phyloP scores from a whole-genome alignment of 2,797 vertebrate genomes.

The Lates japonicus region DNA sequence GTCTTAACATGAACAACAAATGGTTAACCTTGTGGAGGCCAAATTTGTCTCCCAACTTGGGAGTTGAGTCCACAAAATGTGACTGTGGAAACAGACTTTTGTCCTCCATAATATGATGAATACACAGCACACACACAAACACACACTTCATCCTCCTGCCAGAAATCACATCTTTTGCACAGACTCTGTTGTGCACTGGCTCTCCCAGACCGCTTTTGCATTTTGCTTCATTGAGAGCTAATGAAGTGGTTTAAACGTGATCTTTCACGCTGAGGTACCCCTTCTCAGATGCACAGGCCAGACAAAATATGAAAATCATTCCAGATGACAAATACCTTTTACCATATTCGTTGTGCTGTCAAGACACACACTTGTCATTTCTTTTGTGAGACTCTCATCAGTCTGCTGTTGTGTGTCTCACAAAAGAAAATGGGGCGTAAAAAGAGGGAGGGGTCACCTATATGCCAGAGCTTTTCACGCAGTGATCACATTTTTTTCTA shows the following conservation, averaged over 20 bases:
- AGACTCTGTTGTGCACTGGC: slow-evolving; percentile 33
- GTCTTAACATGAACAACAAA: not conserved
- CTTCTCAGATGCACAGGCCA: slow-evolving; percentile 51
- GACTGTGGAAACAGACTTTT: not conserved
- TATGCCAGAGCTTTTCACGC: not conserved
- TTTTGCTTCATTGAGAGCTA: slow-evolving; percentile 71
- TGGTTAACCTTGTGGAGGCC: not conserved
- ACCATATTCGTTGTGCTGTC: slow-evolving; percentile 5
- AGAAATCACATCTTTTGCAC: slow-evolving; percentile 46
- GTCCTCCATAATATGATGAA: slow-evolving; percentile 9
- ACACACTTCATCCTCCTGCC: slow-evolving; percentile 21
- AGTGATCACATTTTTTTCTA: slow-evolving; percentile 3
- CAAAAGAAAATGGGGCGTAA: slow-evolving; percentile 17
- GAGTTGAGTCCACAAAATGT: not conserved
- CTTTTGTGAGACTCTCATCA: slow-evolving; percentile 18
- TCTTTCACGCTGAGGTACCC: slow-evolving; percentile 58
- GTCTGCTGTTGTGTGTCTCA: not conserved
- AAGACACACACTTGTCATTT: slow-evolving; percentile 11
- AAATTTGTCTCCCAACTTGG: not conserved
- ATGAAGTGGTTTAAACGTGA: slow-evolving; percentile 64
- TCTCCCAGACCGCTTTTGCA: slow-evolving; percentile 38
- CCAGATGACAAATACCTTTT: slow-evolving; percentile 49
- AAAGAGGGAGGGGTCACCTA: not conserved
- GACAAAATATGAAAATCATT: slow-evolving; percentile 53
- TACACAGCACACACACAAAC: slow-evolving; percentile 3